A percentile compares a stretch with the other conserved stretches of the same genome.
Evolutionary conservation across 2,113 vertebrate genomes (phyloP).

Genomic region (Anarrhichthys ocellatus): DNA sequence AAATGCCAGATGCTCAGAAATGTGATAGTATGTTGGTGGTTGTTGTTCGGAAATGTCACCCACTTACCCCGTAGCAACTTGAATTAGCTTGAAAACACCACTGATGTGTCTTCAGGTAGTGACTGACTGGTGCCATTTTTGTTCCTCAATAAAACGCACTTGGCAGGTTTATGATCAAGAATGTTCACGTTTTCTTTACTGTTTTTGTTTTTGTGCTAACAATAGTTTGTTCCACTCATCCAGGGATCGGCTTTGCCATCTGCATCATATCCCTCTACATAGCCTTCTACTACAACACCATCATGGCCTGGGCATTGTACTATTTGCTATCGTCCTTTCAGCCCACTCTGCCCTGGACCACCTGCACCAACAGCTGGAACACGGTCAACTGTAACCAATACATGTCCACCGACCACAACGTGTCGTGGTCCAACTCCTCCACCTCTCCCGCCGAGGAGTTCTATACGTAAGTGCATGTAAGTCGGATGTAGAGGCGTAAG

Average conservation of each 20-base stretch:
- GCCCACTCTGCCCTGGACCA: constrained; percentile 92
- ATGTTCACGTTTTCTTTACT: background rate
- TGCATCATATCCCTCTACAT: constrained; percentile 95
- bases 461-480: constrained; percentile 97
- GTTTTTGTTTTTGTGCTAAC: background rate
- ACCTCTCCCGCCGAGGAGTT: constrained; percentile 97
- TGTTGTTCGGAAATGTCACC: constrained; percentile 79
- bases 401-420: constrained; percentile 87
- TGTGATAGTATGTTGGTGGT: constrained; percentile 71
- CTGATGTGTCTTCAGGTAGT: constrained; percentile 32
- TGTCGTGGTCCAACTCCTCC: constrained; percentile 90
- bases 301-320: constrained; percentile 98
- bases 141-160: background rate
- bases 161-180: background rate
- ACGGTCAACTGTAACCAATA: constrained; percentile 93
- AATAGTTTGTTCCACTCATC: background rate
- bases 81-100: constrained; percentile 52
- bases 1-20: constrained; percentile 81
- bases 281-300: constrained; percentile 99
- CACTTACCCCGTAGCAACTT: constrained; percentile 40
- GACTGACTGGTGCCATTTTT: constrained; percentile 15
- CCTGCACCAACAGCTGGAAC: constrained; percentile 94
- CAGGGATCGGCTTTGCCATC: constrained; percentile 97
- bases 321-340: constrained; percentile 95
- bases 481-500: constrained; percentile 67